These are phyloP conservation scores for Proisotoma minuta DNA, from an alignment of 2,888 invertebrate species.

Conservation along the genomic window DNA sequence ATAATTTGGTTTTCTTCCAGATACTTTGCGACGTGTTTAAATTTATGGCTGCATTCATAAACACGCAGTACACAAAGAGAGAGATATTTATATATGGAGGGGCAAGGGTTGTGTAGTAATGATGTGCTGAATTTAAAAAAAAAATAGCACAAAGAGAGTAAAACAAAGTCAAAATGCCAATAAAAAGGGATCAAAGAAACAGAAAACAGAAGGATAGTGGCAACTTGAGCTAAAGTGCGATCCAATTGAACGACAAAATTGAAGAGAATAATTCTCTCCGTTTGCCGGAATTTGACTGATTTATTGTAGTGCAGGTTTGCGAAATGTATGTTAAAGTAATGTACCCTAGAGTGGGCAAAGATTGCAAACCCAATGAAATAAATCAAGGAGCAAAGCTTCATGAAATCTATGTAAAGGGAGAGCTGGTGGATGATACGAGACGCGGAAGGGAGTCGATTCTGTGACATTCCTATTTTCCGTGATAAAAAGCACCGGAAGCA, in stretches of 20 bases:
- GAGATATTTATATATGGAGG: too few relatives aligned
- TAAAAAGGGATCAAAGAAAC: too few relatives aligned
- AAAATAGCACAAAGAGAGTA: too few relatives aligned
- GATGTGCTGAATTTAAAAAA: too few relatives aligned
- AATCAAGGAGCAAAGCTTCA: conserved; percentile 12
- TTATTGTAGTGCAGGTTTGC: conserved; percentile 17
- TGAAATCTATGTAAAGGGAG: conserved; percentile 1
- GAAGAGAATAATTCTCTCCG: conserved; percentile 10
- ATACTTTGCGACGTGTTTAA: too few relatives aligned
- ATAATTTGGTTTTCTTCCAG: too few relatives aligned
- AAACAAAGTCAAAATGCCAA: too few relatives aligned
- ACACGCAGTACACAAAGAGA: too few relatives aligned
- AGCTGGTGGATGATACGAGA: neutral
- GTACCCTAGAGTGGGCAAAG: conserved; percentile 11
- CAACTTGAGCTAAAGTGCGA: neutral
- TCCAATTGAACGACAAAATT: conserved; percentile 15
- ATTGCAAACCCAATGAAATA: conserved; percentile 16
- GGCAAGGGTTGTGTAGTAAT: too few relatives aligned
- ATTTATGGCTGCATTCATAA: too few relatives aligned
- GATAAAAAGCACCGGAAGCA: neutral
- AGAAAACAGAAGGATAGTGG: neutral
- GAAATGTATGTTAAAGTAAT: conserved; percentile 16
- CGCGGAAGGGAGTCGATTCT: neutral
- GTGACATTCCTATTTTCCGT: neutral
- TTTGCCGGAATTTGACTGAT: conserved; percentile 15